Evolutionary conservation across 1,140 invertebrate species (phyloP).

Genomic region (Lucilia cuprina): DNA sequence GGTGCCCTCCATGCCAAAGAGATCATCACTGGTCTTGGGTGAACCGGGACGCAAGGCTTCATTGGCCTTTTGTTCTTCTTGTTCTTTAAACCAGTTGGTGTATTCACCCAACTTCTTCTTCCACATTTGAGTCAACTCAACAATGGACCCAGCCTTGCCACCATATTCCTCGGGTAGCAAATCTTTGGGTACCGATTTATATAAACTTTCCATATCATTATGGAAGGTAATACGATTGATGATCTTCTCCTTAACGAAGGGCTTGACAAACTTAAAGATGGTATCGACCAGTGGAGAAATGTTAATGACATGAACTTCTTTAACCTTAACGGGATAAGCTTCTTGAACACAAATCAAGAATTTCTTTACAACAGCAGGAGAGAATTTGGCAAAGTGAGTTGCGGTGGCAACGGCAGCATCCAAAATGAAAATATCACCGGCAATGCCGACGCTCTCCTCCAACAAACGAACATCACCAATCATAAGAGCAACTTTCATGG

Average conservation of each 20-base stretch:
- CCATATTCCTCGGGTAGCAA: conserved; percentile 83
- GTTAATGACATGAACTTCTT: conserved; percentile 86
- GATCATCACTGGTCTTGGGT: conserved; percentile 79
- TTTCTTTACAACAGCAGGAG: conserved; percentile 78
- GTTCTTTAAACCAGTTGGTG: conserved; percentile 76
- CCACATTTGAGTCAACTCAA: conserved; percentile 77
- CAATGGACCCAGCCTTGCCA: conserved; percentile 74
- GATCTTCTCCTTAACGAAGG: conserved; percentile 86
- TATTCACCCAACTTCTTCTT: conserved; percentile 76
- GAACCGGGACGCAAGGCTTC: conserved; percentile 76
- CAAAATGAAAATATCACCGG: conserved; percentile 81
- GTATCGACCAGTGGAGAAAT: conserved; percentile 81
- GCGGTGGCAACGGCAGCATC: conserved; percentile 78
- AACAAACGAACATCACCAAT: conserved; percentile 80
- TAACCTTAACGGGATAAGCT: conserved; percentile 84
- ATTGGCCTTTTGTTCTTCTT: conserved; percentile 76
- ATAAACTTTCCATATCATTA: conserved; percentile 74
- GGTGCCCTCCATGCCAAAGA: conserved; percentile 83
- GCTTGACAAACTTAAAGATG: conserved; percentile 83
- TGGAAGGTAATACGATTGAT: conserved; percentile 81
- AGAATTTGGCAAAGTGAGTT: conserved; percentile 77
- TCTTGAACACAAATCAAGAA: conserved; percentile 84
- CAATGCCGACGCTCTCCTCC: conserved; percentile 78
- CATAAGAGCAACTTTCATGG: conserved; percentile 82
- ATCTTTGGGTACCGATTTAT: conserved; percentile 78